phyloP scores from a whole-genome alignment of 2,888 invertebrate genomes.

The Nephrotoma appendiculata region DNA sequence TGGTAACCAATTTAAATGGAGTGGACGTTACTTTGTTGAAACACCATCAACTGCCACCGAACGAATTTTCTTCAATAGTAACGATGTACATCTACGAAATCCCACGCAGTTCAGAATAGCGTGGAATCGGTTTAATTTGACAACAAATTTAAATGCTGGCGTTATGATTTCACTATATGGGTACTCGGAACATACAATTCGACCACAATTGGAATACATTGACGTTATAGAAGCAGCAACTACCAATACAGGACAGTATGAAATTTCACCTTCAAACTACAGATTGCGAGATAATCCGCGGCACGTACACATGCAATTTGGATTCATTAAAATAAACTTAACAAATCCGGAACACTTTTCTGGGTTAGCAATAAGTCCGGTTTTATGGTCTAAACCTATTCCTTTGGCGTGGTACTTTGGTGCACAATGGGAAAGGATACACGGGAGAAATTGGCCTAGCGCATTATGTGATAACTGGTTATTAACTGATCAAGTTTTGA shows the following conservation, averaged over 20 bases:
- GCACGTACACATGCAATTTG: slow-evolving; percentile 64
- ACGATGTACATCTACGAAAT: slow-evolving; percentile 53
- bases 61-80: slow-evolving; percentile 65
- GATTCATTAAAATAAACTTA: slow-evolving; percentile 75
- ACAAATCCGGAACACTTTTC: slow-evolving; percentile 57
- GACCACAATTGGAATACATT: slow-evolving; percentile 68
- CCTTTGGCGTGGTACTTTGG: slow-evolving; percentile 88
- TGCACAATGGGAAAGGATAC: slow-evolving; percentile 70
- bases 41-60: slow-evolving; percentile 78
- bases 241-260: slow-evolving; percentile 55
- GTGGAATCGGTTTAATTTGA: slow-evolving; percentile 78
- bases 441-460: slow-evolving; percentile 71
- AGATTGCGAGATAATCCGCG: slow-evolving; percentile 51
- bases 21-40: slow-evolving; percentile 82
- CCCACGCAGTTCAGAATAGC: slow-evolving; percentile 63
- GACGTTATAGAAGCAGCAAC: slow-evolving; percentile 53
- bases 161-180: slow-evolving; percentile 80
- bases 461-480: slow-evolving; percentile 84
- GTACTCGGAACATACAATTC: slow-evolving; percentile 68
- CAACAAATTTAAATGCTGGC: slow-evolving; percentile 58
- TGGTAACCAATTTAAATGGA: slow-evolving; percentile 74
- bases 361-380: slow-evolving; percentile 53
- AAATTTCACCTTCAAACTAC: slow-evolving; percentile 59
- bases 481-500: slow-evolving; percentile 58
- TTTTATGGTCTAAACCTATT: slow-evolving; percentile 83